Evolutionary conservation across 2,888 invertebrate genomes (phyloP), one percentile per base, ranked within the genome.

Genomic region (Microplitis deprimator): DNA sequence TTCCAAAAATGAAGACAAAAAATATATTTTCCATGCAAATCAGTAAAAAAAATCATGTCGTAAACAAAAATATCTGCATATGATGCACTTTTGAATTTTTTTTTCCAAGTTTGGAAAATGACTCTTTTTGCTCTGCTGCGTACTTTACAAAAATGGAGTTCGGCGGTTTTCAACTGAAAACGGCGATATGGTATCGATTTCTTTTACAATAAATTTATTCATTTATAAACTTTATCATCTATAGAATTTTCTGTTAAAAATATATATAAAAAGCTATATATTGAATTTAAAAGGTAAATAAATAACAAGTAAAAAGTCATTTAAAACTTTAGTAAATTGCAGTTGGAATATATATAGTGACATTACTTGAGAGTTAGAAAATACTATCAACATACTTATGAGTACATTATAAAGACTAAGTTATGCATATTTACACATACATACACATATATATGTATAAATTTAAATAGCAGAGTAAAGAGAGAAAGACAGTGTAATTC

Each of bases 301-400:
- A 29, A 38, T 41, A 75, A 40, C 59, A 17, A 62, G 68, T 69
- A 41, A 61, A 39, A 59, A 76, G 76, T 75, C 68, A 75, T 68
- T 75, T 68, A 38, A 38, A 74, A 74, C 38, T 16, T 39, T 68
- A 38, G 39, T 39, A 10, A 5, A 59, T 17, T 59, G 60, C 40
- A 38, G 40, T 16, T 10, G 13, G 7, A 68, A 59, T 16, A 38
- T 38, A 68, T 65, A 74, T 10, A 60, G 74, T 20, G 61, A 62
- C 20, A 65, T 65, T 29, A 38, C 38, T 65, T 38, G 29, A 65
- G 38, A 70, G 59, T 70, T 41, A 50, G 61, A 59, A 76, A 70
- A 76, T 75, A 69, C 69, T 69, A 70, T 70, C 20, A 62, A 68
- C 29, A 69, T 69, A 62, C 65, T 75, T 68, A 65, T 13, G 62